phyloP scores from a whole-genome alignment of 2,888 invertebrate species.

The Drosophila pseudotalamancana region DNA sequence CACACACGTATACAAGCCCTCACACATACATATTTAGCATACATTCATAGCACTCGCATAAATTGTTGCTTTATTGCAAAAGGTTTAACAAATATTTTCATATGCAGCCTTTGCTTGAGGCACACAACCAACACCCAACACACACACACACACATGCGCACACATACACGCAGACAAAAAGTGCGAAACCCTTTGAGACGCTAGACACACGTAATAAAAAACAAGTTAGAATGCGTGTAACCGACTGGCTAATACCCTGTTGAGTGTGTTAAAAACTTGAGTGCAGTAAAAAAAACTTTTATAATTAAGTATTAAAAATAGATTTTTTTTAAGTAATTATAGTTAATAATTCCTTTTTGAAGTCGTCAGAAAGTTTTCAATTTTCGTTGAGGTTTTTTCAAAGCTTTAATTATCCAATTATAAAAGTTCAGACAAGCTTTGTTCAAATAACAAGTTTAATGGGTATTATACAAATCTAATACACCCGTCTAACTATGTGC shows the following conservation, averaged over 20 bases:
- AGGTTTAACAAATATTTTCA: slow-evolving; percentile 69
- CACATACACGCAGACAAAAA: slow-evolving; percentile 11
- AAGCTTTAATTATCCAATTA: no score
- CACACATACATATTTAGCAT: not conserved
- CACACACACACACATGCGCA: slow-evolving; percentile 25
- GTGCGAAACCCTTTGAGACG: slow-evolving; percentile 74
- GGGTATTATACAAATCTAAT: not conserved
- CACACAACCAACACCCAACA: slow-evolving; percentile 15
- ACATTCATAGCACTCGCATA: slow-evolving; percentile 23
- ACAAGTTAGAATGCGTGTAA: not conserved
- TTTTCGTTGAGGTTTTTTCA: no score
- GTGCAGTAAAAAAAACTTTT: not conserved
- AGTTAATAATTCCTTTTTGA: no score
- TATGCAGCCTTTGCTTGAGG: slow-evolving; percentile 55
- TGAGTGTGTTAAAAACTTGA: no score
- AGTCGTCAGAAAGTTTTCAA: no score
- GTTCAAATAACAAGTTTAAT: no score
- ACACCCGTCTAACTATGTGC: not conserved
- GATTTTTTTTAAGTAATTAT: no score
- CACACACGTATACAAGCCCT: not conserved
- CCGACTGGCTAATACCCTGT: not conserved
- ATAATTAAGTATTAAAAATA: no score
- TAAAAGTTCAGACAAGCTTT: no score
- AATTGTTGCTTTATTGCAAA: slow-evolving; percentile 44
- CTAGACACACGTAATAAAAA: slow-evolving; percentile 40